Conservation (phyloP, 1,140 invertebrate species). For the Drosophila burlai region DNA sequence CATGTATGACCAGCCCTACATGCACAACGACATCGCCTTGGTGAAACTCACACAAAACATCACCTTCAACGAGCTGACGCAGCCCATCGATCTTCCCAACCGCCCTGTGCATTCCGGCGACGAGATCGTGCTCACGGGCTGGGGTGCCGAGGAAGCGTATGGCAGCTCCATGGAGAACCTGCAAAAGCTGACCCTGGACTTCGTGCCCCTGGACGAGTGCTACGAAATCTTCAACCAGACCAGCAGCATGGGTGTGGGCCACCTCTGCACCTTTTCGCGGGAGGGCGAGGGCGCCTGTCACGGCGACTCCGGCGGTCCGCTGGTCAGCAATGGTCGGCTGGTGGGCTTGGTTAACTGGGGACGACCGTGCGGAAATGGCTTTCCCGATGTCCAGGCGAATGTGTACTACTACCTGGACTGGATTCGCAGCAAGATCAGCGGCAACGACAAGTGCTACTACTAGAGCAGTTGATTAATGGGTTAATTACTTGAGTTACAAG, state of each 20-base stretch:
- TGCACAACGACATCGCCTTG: conserved; percentile 86
- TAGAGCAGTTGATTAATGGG: neutral
- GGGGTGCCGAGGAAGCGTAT: conserved; percentile 83
- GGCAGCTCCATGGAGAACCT: conserved; percentile 48
- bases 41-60: conserved; percentile 84
- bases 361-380: conserved; percentile 85
- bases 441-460: conserved; percentile 40
- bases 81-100: conserved; percentile 73
- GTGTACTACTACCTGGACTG: conserved; percentile 77
- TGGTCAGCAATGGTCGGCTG: conserved; percentile 78
- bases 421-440: conserved; percentile 64
- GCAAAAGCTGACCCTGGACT: conserved; percentile 58
- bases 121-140: conserved; percentile 86
- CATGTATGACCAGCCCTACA: conserved; percentile 68
- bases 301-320: conserved; percentile 85
- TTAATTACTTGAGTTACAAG: neutral
- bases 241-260: conserved; percentile 64
- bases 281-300: conserved; percentile 87
- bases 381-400: conserved; percentile 86
- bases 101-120: conserved; percentile 11
- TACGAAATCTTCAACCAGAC: conserved; percentile 54
- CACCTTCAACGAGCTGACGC: conserved; percentile 82
- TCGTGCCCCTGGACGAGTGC: conserved; percentile 60
- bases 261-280: conserved; percentile 88
- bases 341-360: conserved; percentile 87